These are phyloP conservation scores for Champsocephalus gunnari DNA, from an alignment of 2,797 vertebrate species.

Conservation along the genomic window DNA sequence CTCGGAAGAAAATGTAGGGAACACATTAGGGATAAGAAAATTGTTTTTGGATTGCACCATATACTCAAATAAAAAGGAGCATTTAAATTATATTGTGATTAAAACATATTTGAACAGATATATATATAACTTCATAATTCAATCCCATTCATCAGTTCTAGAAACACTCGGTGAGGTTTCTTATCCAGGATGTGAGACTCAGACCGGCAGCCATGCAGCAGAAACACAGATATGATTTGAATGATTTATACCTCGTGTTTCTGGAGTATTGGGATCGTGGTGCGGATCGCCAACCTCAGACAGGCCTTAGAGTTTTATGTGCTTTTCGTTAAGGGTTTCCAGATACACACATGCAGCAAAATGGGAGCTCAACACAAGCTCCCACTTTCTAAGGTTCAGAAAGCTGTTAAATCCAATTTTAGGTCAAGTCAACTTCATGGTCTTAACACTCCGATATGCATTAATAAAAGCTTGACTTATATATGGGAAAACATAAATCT, in stretches of 20 bases:
- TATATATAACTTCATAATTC: slow-evolving; percentile 11
- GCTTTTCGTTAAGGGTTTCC: slow-evolving; percentile 57
- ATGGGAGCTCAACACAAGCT: slow-evolving; percentile 18
- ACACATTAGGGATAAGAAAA: too few species aligned
- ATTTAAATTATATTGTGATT: neutral
- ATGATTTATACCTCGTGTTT: slow-evolving; percentile 72
- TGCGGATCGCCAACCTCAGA: slow-evolving; percentile 41
- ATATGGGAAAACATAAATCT: slow-evolving; percentile 39
- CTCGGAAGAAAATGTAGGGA: neutral
- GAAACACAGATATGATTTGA: slow-evolving; percentile 71
- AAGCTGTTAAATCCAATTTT: slow-evolving; percentile 64
- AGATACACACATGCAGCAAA: slow-evolving; percentile 26
- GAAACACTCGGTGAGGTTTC: slow-evolving; percentile 26
- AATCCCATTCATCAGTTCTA: slow-evolving; percentile 27
- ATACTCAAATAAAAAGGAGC: neutral
- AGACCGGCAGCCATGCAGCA: slow-evolving; percentile 36
- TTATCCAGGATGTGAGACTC: slow-evolving; percentile 23
- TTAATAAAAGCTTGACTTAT: slow-evolving; percentile 63
- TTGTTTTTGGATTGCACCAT: neutral
- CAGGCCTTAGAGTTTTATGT: slow-evolving; percentile 52
- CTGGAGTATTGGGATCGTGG: slow-evolving; percentile 42
- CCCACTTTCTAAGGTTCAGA: slow-evolving; percentile 43
- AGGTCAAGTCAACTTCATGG: slow-evolving; percentile 50
- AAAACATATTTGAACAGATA: neutral
- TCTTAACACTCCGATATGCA: slow-evolving; percentile 57